Base-by-base conservation (phyloP, 2,888 invertebrate species). In the Chironomus riparius region DNA sequence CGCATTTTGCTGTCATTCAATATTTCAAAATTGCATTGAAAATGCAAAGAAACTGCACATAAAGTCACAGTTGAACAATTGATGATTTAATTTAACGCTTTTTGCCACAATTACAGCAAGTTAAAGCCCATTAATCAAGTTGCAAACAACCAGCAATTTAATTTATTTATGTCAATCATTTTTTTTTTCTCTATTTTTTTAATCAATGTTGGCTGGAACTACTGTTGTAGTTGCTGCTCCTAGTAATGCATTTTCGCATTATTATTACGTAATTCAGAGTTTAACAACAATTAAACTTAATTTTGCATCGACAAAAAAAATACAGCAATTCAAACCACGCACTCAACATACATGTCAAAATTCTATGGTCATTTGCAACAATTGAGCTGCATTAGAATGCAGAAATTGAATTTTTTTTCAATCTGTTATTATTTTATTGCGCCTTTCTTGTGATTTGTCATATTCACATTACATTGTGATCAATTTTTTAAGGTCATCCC, bases 41-140 rank as follows among this genome's bases (percentile, higher is more conserved):
- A 65, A 65, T 38, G 38, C 38, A 38, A 6, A 28, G 5, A 28
- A 28, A 38, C 10, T 7, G 10, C 38, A 38, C 38, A 38, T 38
- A 38, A 10, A 56, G 56, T 65, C 18, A 24, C 65, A 65, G 21
- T 24, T 15, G 15, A 73, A 73, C 72, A 73, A 73, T 74, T 47
- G 74, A 74, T 68, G 74, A 74, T 74, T 74, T 74, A 21, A 68
- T 74, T 74, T 74, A 62, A 48, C 65, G 47, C 47, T 47, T 65
- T 47, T 12, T 12, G 15, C 15, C 21, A 10, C 28, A 28, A 12
- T 56, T 28, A 71, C n/a, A 15, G n/a, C 15, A 28, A 56, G 61
- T 72, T 18, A 56, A n/a, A 56, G 61, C 38, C 38, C 38, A 38
- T 68, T 74, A 74, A 74, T 74, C 74, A 74, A 65, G 74, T 62